Percentiles rank a stretch among this genome's conserved stretches.
These are phyloP conservation scores for Aphis craccivora DNA, from an alignment of 1,140 invertebrate genomes.

Conservation along the genomic window DNA sequence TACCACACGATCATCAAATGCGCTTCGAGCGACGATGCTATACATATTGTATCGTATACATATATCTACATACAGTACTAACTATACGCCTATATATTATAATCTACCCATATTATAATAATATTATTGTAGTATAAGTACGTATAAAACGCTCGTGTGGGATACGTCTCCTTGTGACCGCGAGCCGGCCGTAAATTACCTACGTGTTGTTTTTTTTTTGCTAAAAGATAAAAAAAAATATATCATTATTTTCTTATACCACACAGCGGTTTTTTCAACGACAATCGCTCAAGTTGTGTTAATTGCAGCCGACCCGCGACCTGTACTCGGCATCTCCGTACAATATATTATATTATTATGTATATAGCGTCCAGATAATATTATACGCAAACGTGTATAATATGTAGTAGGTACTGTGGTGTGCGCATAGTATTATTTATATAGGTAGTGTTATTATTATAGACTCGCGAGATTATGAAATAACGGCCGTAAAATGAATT, in stretches of 20 bases:
- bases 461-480: not conserved
- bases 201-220: not conserved
- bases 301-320: not conserved
- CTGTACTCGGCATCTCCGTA: not conserved
- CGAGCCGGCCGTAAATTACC: not conserved
- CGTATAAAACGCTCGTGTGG: not conserved
- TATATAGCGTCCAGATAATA: not conserved
- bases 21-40: not conserved
- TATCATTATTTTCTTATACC: not conserved
- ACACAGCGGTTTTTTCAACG: not conserved
- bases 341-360: not conserved
- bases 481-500: conserved; percentile 1
- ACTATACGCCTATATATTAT: not conserved
- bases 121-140: not conserved
- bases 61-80: not conserved
- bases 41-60: no score
- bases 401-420: no score
- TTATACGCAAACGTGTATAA: not conserved
- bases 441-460: not conserved
- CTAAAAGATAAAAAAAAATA: not conserved
- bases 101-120: not conserved
- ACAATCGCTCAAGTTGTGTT: not conserved
- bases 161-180: not conserved
- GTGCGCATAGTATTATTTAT: not conserved
- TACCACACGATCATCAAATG: not conserved